phyloP scores from a whole-genome alignment of 2,888 invertebrate genomes.

The Oasisia sp. region DNA sequence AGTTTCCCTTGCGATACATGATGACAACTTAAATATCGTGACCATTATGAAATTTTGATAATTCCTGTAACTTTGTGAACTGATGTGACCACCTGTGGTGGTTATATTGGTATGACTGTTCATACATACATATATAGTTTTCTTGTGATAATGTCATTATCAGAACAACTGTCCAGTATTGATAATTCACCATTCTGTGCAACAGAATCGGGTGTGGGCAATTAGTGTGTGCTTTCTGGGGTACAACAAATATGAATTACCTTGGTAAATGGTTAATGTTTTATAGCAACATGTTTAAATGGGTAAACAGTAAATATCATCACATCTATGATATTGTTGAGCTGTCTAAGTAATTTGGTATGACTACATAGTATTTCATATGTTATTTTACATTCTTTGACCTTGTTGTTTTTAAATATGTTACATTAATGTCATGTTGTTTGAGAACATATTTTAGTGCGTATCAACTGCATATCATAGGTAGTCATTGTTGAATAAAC shows the following conservation, averaged over 20 bases:
- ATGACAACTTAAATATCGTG: no score
- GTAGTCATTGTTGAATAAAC: neutral
- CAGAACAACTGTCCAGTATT: neutral
- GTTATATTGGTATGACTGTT: neutral
- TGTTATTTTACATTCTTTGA: no score
- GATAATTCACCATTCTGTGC: neutral
- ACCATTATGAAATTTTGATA: no score
- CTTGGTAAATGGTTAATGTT: neutral
- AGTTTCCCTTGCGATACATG: no score
- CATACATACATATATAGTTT: neutral
- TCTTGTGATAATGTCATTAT: neutral
- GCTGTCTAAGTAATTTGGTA: neutral
- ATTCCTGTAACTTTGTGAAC: neutral
- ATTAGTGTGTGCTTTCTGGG: neutral
- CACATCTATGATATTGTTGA: neutral
- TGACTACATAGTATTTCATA: no score
- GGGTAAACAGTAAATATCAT: neutral
- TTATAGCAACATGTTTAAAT: neutral
- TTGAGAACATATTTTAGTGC: neutral
- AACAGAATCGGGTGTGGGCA: neutral
- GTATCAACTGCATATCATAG: neutral
- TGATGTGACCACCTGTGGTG: neutral
- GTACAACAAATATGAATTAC: neutral
- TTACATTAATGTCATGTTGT: neutral
- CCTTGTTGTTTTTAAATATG: neutral